Conservation (phyloP, 1,140 invertebrate species). For the Magallana angulata region DNA sequence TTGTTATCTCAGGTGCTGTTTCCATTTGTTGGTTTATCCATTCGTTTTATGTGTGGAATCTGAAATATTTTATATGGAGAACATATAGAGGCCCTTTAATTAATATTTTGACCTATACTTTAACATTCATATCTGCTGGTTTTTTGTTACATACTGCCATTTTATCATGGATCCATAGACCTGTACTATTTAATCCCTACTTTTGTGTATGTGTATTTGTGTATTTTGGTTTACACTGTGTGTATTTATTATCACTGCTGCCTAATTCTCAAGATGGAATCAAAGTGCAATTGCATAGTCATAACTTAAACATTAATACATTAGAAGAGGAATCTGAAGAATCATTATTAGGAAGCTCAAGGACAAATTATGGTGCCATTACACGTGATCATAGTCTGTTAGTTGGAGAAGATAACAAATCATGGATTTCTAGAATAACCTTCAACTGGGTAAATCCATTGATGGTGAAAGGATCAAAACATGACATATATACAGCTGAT, state of each 20-base stretch:
- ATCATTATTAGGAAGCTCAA: constrained; percentile 79
- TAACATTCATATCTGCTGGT: constrained; percentile 83
- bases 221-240: constrained; percentile 69
- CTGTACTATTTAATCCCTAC: constrained; percentile 81
- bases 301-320: constrained; percentile 63
- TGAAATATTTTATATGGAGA: constrained; percentile 83
- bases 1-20: constrained; percentile 85
- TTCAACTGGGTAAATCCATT: constrained; percentile 94
- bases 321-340: constrained; percentile 80
- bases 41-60: constrained; percentile 85
- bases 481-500: constrained; percentile 86
- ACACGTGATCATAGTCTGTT: constrained; percentile 87
- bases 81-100: constrained; percentile 85
- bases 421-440: constrained; percentile 86
- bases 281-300: constrained; percentile 67
- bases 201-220: constrained; percentile 73
- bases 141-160: constrained; percentile 75
- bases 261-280: constrained; percentile 59
- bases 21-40: constrained; percentile 89
- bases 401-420: constrained; percentile 88
- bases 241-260: constrained; percentile 73
- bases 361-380: constrained; percentile 82
- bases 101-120: constrained; percentile 84
- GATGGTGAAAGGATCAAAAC: constrained; percentile 89
- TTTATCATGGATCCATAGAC: constrained; percentile 58